Base-by-base conservation (phyloP, 92 coral and sea anemone species). In the Pocillopora meandrina region DNA sequence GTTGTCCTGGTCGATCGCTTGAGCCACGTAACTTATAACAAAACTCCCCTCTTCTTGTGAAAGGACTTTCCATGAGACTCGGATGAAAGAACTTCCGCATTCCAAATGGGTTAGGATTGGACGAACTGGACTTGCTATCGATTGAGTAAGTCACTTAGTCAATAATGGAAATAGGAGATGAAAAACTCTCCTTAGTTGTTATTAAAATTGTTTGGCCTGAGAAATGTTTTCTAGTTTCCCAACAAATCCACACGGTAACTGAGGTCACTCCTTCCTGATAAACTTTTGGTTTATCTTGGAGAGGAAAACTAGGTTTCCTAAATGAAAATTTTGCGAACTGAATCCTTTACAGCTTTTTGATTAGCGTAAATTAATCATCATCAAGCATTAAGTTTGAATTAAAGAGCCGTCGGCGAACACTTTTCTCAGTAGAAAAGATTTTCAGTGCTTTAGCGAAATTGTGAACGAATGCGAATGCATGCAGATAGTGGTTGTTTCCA, bases 51-150 rank as follows among this genome's bases (percentile, higher is more conserved):
- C 60, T 3, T 4, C 55, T 31, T 16, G 47, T 52, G 13, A 5
- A n/a, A 31, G 34, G 33, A 31, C 35, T 58, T 56, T 74, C 78
- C 78, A 74, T 23, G 62, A 12, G 35, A 74, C 63, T 52, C 63
- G 60, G 62, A 74, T 74, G 23, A 52, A 74, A 21, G 31, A 52
- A 58, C 62, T 52, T 49, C 77, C 14, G 33, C 10, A 9, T 74
- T 74, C 78, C 63, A 73, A 49, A 57, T 36, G 58, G 26, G 17
- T 52, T 52, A 42, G 47, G 15, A 73, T 16, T 73, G 78, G 61
- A 11, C 26, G 62, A 52, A 16, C 36, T 42, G 78, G 34, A 12
- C 10, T 20, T 49, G 8, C 78, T 74, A 14, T n/a, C 34, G 21
- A 35, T 16, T 12, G 18, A 68, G 18, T 42, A 67, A 12, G 11